phyloP scores from a whole-genome alignment of 1,140 invertebrate genomes.

The Drosophila rhopaloa region DNA sequence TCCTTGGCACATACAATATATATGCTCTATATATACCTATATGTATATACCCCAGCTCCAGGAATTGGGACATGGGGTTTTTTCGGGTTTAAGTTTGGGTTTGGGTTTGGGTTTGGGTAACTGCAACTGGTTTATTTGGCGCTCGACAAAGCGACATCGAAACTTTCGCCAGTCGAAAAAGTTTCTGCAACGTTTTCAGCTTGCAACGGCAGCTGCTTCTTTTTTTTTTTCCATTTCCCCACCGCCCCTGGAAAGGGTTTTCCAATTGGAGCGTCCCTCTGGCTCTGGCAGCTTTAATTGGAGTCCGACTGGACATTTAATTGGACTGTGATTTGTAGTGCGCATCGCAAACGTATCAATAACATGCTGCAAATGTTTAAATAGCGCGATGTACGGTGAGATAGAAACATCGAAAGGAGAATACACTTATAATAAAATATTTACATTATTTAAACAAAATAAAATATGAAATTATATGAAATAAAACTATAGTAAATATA shows the following conservation, averaged over 20 bases:
- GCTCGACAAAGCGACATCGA: slow-evolving; percentile 57
- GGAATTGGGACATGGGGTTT: slow-evolving; percentile 12
- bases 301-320: slow-evolving; percentile 72
- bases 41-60: not conserved
- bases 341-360: slow-evolving; percentile 67
- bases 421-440: not conserved
- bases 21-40: not conserved
- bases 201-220: slow-evolving; percentile 39
- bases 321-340: slow-evolving; percentile 79
- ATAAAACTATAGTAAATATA: no score
- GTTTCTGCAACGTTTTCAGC: slow-evolving; percentile 58
- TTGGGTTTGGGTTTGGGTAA: slow-evolving; percentile 1
- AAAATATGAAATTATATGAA: no score
- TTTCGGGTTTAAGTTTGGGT: no score
- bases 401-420: not conserved
- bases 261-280: slow-evolving; percentile 33
- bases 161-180: slow-evolving; percentile 66
- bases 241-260: not conserved
- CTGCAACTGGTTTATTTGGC: slow-evolving; percentile 55
- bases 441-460: no score
- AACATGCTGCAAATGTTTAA: slow-evolving; percentile 31
- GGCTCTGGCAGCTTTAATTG: slow-evolving; percentile 69
- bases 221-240: not conserved
- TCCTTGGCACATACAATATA: slow-evolving; percentile 19
- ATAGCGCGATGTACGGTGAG: not conserved